These are phyloP conservation scores for Tipula helvola DNA, from an alignment of 2,888 invertebrate species.

Conservation along the genomic window DNA sequence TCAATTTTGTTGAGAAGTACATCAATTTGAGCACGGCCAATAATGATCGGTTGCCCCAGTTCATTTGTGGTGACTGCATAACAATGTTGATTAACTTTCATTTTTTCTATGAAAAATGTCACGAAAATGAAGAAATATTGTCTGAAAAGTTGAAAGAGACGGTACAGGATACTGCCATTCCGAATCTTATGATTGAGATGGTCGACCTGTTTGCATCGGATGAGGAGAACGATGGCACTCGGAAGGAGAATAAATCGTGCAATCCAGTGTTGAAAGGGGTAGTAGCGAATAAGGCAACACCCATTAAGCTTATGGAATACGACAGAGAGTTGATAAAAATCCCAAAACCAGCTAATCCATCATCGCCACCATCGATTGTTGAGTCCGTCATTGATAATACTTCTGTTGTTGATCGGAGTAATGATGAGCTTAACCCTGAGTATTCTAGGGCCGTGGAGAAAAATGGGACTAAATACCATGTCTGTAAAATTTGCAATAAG, in stretches of 20 bases:
- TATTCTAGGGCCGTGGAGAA: neutral
- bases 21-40: neutral
- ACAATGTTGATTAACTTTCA: neutral
- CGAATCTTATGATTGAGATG: neutral
- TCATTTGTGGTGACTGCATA: neutral
- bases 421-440: neutral
- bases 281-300: neutral
- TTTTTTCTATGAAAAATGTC: neutral
- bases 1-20: neutral
- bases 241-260: neutral
- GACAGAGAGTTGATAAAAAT: neutral
- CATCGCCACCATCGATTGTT: neutral
- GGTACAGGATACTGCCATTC: neutral
- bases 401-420: neutral
- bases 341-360: neutral
- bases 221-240: neutral
- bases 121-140: neutral
- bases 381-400: neutral
- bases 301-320: neutral
- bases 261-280: neutral
- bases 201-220: neutral
- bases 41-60: neutral
- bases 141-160: neutral
- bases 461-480: neutral
- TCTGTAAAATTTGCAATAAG: neutral